Base-by-base conservation (phyloP, 2,113 vertebrate species). In the Synodontis membranacea region DNA sequence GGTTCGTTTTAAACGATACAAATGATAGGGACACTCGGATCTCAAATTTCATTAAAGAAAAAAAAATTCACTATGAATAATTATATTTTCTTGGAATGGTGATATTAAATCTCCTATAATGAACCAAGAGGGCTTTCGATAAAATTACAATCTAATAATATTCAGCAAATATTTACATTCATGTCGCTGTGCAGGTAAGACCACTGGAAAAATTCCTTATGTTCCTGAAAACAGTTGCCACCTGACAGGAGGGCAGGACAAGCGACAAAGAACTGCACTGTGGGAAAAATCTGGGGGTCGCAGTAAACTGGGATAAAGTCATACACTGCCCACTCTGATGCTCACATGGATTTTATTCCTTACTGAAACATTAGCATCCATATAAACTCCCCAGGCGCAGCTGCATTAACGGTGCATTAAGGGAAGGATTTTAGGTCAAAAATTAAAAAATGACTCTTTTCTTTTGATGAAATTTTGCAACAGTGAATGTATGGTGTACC, bases 141-240 rank as follows among this genome's bases (percentile, higher is more conserved):
- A 19, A 34, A 52, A 34, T 52, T 31, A 3, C 48, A n/a, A n/a
- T 78, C 19, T 31, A 34, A 78, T 34, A 78, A 54, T 46, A n/a
- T 46, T 6, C 28, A n/a, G 25, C 72, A 76, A 46, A 64, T 78
- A 48, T 15, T 15, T 14, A 0, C 6, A 78, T 64, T 85, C 39
- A 34, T 62, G 39, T 60, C n/a, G 37, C 46, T 37, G 56, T 34
- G 78, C 12, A 37, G 44, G 42, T 23, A 34, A 70, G 21, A 10
- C 56, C 42, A n/a, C 19, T 75, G 68, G 15, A 21, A 34, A 64
- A 85, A 85, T 76, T 60, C 52, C 68, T 74, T 4, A 75, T 17
- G 60, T 60, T 62, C 54, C 72, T 60, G 42, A 75, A 85, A 85
- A 78, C 39, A 78, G 42, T 78, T 25, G 11, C 23, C 74, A 50